Base-by-base conservation (phyloP, 2,113 vertebrate genomes). In the Chaetodon auriga region DNA sequence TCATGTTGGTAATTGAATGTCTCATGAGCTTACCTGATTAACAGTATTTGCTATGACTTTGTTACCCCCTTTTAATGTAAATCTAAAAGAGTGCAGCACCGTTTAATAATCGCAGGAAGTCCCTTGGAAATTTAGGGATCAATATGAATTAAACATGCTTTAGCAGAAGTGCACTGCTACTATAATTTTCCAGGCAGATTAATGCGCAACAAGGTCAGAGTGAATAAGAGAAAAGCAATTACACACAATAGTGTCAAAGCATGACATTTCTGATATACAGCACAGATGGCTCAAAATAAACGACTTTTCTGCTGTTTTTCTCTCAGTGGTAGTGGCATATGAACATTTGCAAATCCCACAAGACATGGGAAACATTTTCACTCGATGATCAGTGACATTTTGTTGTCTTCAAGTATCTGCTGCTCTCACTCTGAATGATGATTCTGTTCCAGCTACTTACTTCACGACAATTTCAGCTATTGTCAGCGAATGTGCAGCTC, bases 1-100 rank as follows among this genome's bases (percentile, higher is more conserved):
- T 83, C 62, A 53, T 82, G 78, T 83, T 55, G 38, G 41, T 87
- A 86, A 89, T 68, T 90, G 68, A 89, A 87, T 83, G 70, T 79
- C 81, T 87, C 66, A 54, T 48, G 75, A 72, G 82, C 11, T 83
- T 68, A 79, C 58, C 55, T 89, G 70, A 78, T 74, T 88, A 66
- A 69, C n/a, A 70, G 61, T 16, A 19, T 60, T 73, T 76, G 41
- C 53, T 65, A 36, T 57, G 25, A 87, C 45, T 74, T 38, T 91
- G 64, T 83, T 85, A 73, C 11, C 69, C 15, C n/a, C 23, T n/a
- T 69, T 70, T 18, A 53, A 63, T 79, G 70, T 83, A 83, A 64
- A 83, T 83, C 45, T 76, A 38, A 70, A 38, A 70, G 49, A 84
- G 54, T 57, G 64, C 58, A 49, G 16, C 45, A 14, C 18, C 14